Conservation (phyloP, 2,888 invertebrate genomes). For the Lasioglossum morio region DNA sequence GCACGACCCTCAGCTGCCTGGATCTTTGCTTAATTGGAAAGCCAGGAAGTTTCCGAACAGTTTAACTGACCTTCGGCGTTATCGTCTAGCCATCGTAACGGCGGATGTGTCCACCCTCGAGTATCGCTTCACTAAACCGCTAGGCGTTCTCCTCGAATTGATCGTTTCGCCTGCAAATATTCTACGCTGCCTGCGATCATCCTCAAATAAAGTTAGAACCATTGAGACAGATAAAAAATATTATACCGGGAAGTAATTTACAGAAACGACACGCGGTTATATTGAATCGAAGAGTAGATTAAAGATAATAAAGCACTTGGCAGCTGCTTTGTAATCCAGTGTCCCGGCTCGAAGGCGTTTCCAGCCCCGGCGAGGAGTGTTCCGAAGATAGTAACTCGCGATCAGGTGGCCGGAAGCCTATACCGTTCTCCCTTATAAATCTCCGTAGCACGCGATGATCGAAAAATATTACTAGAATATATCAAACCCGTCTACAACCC, state of each 20-base stretch:
- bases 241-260: neutral
- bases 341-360: neutral
- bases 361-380: neutral
- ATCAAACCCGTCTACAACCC: constrained; percentile 83
- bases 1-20: constrained; percentile 76
- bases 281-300: neutral
- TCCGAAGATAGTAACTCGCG: constrained; percentile 79
- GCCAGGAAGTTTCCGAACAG: constrained; percentile 84
- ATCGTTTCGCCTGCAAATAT: constrained; percentile 24
- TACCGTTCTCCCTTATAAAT: constrained; percentile 80
- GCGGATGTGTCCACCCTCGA: constrained; percentile 64
- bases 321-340: constrained; percentile 5
- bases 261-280: neutral
- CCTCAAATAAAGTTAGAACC: neutral
- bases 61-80: constrained; percentile 83
- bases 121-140: constrained; percentile 68
- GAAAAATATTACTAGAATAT: constrained; percentile 85
- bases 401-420: constrained; percentile 82
- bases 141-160: constrained; percentile 42
- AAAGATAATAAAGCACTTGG: constrained; percentile 8
- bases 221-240: neutral
- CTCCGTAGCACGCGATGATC: constrained; percentile 84
- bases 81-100: constrained; percentile 74
- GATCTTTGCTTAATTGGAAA: constrained; percentile 84
- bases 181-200: neutral